Base-by-base conservation (phyloP, 1,140 invertebrate species). In the Drosophila repleta region DNA sequence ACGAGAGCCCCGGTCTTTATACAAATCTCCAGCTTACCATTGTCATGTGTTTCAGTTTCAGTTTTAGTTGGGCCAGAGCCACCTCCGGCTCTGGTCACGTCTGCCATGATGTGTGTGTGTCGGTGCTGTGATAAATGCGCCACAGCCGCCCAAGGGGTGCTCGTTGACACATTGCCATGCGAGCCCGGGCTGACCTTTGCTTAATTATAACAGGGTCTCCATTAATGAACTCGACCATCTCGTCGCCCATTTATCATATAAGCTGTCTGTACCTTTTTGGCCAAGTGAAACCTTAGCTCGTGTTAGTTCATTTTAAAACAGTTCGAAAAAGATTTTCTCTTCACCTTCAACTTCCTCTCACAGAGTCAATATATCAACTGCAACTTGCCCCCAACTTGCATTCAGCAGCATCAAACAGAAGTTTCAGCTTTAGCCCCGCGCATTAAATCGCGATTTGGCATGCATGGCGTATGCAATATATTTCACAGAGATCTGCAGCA, bases 131-230 rank as follows among this genome's bases (percentile, higher is more conserved):
- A 85, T 74, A 79, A 76, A 85, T 85, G 69, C 68, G 6, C 17
- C 18, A 39, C 26, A 58, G 32, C 20, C n/a, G 46, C 55, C 60
- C 43, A 43, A 29, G 15, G 64, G 63, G 61, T 56, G 49, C 57
- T 79, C 64, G 48, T 76, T 79, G 81, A 74, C 80, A 76, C 83
- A 84, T 79, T 76, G 79, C 75, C 64, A 49, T 56, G 26, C 35
- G 43, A 52, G 67, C 48, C 65, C 1, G 15, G 18, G 15, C 43
- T 64, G 74, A 70, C 80, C 82, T 76, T 67, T 85, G 68, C 74
- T 81, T 87, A 84, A 87, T 85, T 80, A 76, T 60, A 64, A 87
- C 80, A 61, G 48, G 63, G 64, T 61, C 55, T 15, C 76, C 63
- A 60, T 85, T 81, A 85, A 85, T 83, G 72, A 74, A 56, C 68